These are phyloP conservation scores for Dasyprocta punctata DNA, from an alignment of 2,113 vertebrate species.

Conservation along the genomic window DNA sequence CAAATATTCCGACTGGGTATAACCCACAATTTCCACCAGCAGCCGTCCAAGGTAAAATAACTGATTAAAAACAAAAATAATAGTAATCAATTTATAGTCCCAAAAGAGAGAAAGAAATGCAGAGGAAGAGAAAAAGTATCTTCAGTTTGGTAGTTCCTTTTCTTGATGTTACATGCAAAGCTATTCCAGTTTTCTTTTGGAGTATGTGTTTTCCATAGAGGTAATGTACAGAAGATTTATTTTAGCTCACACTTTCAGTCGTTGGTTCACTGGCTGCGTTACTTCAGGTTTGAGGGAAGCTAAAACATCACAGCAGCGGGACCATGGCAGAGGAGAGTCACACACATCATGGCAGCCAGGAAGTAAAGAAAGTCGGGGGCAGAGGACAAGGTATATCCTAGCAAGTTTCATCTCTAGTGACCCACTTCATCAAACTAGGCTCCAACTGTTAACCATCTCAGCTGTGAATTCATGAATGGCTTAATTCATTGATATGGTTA, in stretches of 20 bases:
- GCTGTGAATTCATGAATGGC: not conserved
- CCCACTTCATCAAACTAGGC: not conserved
- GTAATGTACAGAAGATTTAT: not conserved
- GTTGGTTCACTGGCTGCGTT: not conserved
- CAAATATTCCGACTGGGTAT: too few species aligned
- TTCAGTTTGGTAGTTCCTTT: slow-evolving; percentile 2
- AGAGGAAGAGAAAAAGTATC: not conserved
- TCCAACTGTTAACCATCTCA: not conserved
- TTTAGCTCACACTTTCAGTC: not conserved
- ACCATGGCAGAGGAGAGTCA: not conserved
- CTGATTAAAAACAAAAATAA: not conserved
- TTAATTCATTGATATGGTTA: not conserved
- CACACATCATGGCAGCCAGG: not conserved
- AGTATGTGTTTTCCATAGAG: not conserved
- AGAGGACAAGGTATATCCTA: not conserved
- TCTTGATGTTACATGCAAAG: not conserved
- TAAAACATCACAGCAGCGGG: not conserved
- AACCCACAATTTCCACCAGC: too few species aligned
- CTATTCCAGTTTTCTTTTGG: not conserved
- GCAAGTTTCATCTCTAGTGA: not conserved
- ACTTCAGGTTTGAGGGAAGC: not conserved
- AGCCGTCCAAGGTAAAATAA: slow-evolving; percentile 48
- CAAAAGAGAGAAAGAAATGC: not conserved
- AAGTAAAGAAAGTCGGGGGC: not conserved
- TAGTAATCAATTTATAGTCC: not conserved